Evolutionary conservation across 2,888 invertebrate genomes (phyloP).

Genomic region (Lymantria monacha): DNA sequence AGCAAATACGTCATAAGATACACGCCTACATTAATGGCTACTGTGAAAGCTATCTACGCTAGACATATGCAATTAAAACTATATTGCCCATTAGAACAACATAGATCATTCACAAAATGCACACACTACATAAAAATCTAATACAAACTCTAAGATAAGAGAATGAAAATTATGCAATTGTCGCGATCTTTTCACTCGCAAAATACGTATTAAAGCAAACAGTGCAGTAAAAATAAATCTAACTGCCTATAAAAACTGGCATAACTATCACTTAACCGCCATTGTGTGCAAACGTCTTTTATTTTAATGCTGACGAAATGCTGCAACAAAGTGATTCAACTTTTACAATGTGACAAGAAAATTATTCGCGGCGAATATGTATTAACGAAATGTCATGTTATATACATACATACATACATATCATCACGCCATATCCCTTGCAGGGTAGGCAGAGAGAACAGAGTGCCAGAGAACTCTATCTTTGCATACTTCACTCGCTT

Average conservation of each 20-base stretch:
- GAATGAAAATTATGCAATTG: constrained; percentile 58
- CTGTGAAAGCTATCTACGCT: constrained; percentile 3
- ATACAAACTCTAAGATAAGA: constrained; percentile 47
- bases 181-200: constrained; percentile 69
- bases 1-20: too few species aligned
- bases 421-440: too few species aligned
- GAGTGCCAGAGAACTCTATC: too few species aligned
- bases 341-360: constrained; percentile 47
- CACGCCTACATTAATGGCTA: too few species aligned
- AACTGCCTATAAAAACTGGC: constrained; percentile 81
- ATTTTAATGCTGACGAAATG: constrained; percentile 59
- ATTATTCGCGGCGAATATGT: constrained; percentile 20
- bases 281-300: constrained; percentile 69
- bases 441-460: too few species aligned
- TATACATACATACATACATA: too few species aligned
- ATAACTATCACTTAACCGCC: constrained; percentile 81
- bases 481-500: too few species aligned
- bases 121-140: constrained; percentile 42
- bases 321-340: constrained; percentile 53
- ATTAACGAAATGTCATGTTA: too few species aligned
- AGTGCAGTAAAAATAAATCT: constrained; percentile 82
- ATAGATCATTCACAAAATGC: constrained; percentile 41
- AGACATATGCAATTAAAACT: constrained; percentile 20
- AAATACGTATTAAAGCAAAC: constrained; percentile 80
- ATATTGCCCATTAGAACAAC: constrained; percentile 33